These are phyloP conservation scores for Geophilus truncorum DNA, from an alignment of 2,888 invertebrate genomes.

Conservation along the genomic window DNA sequence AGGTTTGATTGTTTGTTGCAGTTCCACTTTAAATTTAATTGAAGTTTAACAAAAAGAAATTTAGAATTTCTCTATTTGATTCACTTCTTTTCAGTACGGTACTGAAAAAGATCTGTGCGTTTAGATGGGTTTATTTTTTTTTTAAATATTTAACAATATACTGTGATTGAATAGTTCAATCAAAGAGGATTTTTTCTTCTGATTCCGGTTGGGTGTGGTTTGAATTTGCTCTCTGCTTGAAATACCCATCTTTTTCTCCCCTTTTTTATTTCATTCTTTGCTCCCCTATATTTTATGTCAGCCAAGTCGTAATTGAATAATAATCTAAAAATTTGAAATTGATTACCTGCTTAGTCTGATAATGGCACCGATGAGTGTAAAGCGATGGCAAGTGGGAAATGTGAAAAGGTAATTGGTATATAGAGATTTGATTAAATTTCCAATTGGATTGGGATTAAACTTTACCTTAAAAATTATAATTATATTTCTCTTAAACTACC, in stretches of 20 bases:
- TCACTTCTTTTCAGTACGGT: neutral
- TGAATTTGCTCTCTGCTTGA: neutral
- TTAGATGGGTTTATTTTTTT: neutral
- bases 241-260: neutral
- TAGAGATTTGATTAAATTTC: conserved; percentile 1
- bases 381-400: neutral
- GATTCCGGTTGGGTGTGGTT: conserved; percentile 1
- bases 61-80: neutral
- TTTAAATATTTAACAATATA: neutral
- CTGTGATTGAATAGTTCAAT: conserved; percentile 11
- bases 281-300: neutral
- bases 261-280: neutral
- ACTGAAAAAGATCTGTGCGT: neutral
- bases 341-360: conserved; percentile 14
- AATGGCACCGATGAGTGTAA: neutral
- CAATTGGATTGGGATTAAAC: neutral
- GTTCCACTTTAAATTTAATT: neutral
- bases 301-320: neutral
- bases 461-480: neutral
- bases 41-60: neutral
- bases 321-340: conserved; percentile 14
- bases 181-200: neutral
- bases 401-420: neutral
- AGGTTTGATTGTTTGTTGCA: no score
- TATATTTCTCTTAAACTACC: no score